Evolutionary conservation across 2,113 vertebrate species (phyloP), one percentile per base, ranked within the genome.

Genomic region (Entomyzon cyanotis): DNA sequence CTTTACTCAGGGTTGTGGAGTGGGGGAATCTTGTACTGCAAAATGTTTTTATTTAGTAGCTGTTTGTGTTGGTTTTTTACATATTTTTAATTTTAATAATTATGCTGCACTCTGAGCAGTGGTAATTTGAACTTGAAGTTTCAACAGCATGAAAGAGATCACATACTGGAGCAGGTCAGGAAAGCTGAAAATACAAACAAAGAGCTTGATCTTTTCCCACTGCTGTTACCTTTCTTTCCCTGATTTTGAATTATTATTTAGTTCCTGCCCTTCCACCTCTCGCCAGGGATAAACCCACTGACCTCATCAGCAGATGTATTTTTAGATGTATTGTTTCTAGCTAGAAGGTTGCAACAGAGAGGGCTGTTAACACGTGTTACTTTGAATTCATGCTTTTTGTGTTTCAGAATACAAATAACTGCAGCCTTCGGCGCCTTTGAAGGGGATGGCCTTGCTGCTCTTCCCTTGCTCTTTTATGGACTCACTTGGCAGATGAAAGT

Each of bases 301-400:
- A 95, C 90, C 92, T 90, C 76, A 93, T 92, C 95, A 95, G 90
- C 64, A 92, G 76, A 75, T 82, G n/a, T 95, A 96, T 97, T 96
- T 97, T 96, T 96, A 96, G 94, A 77, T 42, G 52, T 30, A 95
- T 96, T 91, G 64, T 95, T 92, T 92, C 82, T 37, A 89, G 75
- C 68, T 75, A 75, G 76, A 77, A 90, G 76, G 60, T 77, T 94
- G 80, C 31, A 33, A 24, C 41, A 44, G 44, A 81, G 56, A 81
- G 35, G 47, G 18, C 33, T 92, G 64, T 70, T 89, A 76, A 56
- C 79, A 87, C 0, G 1, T 68, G 44, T 81, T 95, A 50, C 56
- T 92, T 93, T 92, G 88, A 92, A 77, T 93, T 41, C 41, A 31
- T 70, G 68, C 30, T 62, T 81, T 95, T 93, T 78, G 6, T 90